phyloP scores from a whole-genome alignment of 1,140 invertebrate species.

The Aphelenchoides fujianensis region DNA sequence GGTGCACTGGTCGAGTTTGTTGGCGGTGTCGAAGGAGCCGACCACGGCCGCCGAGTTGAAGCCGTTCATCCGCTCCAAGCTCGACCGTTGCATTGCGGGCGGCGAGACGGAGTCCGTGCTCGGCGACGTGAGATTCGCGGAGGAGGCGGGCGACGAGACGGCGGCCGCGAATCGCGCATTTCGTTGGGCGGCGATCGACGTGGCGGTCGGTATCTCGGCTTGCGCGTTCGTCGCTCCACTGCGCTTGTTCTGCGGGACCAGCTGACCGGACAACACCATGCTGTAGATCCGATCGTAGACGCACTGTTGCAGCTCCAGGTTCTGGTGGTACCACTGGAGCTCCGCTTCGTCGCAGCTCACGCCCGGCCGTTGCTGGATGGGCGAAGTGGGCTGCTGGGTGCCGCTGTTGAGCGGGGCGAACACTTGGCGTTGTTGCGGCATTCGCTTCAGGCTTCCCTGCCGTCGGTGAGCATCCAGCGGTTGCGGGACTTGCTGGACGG shows the following conservation, averaged over 20 bases:
- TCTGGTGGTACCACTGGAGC: slow-evolving; percentile 47
- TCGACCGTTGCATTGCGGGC: not conserved
- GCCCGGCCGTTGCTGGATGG: not conserved
- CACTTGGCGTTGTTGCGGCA: slow-evolving; percentile 9
- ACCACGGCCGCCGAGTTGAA: not conserved
- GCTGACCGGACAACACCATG: slow-evolving; percentile 33
- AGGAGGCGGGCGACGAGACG: not conserved
- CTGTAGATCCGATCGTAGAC: slow-evolving; percentile 53
- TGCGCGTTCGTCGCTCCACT: not conserved
- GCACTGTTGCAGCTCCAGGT: slow-evolving; percentile 47
- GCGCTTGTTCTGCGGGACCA: not conserved
- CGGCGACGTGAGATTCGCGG: not conserved
- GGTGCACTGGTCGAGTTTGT: slow-evolving; percentile 73
- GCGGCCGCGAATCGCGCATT: not conserved
- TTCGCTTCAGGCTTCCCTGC: slow-evolving; percentile 11
- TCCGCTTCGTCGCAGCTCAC: slow-evolving; percentile 46
- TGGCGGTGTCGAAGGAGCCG: slow-evolving; percentile 64
- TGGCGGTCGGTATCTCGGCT: slow-evolving; percentile 1
- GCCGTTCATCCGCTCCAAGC: not conserved
- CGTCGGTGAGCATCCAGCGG: slow-evolving; percentile 1
- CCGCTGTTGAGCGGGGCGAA: slow-evolving; percentile 20
- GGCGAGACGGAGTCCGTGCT: not conserved
- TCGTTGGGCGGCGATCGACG: not conserved
- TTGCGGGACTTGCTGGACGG: slow-evolving; percentile 11
- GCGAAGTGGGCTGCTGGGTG: slow-evolving; percentile 20